Evolutionary conservation across 1,140 invertebrate species (phyloP), one percentile per base, ranked within the genome.

Genomic region (Sitophilus oryzae): DNA sequence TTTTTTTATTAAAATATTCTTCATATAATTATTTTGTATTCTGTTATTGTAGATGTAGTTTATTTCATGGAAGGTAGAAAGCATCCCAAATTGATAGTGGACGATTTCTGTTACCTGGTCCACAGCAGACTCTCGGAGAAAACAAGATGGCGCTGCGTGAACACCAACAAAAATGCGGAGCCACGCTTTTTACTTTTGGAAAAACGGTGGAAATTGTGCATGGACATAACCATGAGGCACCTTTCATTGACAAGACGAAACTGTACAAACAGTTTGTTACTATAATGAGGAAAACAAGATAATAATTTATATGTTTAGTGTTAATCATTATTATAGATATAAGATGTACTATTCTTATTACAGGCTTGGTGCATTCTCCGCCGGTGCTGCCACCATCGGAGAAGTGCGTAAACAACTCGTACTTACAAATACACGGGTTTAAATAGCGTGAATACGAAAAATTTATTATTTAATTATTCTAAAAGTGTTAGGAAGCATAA

Each of bases 61-160:
- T 62, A 62, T 35, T 51, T 62, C 23, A 30, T 41, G 20, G 47
- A 15, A 25, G 61, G 57, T n/a, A n/a, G 43, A 19, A 62, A 62
- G 25, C 50, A 62, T 23, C 61, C 61, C 6, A 62, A 62, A 47
- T 50, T 62, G 40, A 18, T 62, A 21, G 40, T 62, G 6, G 55
- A 55, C 15, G 34, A 49, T 6, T 59, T 59, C 30, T 40, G 37
- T 9, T 60, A 56, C 41, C 47, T 52, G 3, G 42, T 62, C n/a
- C 61, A 60, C 23, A 58, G 45, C n/a, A 51, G 52, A 44, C 25
- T 44, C 22, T 6, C 11, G 8, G 54, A 43, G 2, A 60, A 56
- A 40, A 60, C 60, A 0, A 52, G 62, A 48, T 66, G 64, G 64
- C 49, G 64, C 19, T 66, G 64, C 25, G 37, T 36, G 0, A 51